Percentiles rank a stretch among this genome's conserved stretches.
phyloP scores from a whole-genome alignment of 2,888 invertebrate genomes.

The Reticulitermes lucifugus region DNA sequence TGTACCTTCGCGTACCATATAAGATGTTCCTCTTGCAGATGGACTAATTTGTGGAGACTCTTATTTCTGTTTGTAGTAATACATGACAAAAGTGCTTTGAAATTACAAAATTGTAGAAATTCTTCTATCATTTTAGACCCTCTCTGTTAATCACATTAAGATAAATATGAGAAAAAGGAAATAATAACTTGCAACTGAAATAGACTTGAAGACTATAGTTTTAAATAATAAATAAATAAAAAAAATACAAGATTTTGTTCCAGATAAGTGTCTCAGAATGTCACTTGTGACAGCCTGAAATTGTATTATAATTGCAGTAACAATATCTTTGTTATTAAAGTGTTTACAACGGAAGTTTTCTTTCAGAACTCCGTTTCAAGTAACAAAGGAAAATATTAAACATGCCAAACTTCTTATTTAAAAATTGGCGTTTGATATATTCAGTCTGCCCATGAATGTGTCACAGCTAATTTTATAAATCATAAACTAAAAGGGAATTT shows the following conservation, averaged over 20 bases:
- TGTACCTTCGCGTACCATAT: neutral
- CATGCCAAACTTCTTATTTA: neutral
- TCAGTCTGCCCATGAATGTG: neutral
- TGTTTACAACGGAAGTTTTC: neutral
- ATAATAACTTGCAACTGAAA: neutral
- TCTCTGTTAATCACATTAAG: neutral
- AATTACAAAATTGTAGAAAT: slow-evolving; percentile 20
- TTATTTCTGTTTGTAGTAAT: neutral
- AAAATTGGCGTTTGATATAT: neutral
- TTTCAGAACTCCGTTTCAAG: neutral
- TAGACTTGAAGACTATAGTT: neutral
- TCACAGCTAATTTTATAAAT: neutral
- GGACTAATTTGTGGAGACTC: slow-evolving; percentile 8
- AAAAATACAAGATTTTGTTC: neutral
- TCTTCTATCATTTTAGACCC: slow-evolving; percentile 25
- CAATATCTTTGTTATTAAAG: neutral
- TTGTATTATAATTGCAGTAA: neutral
- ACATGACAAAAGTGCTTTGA: neutral
- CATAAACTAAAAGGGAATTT: neutral
- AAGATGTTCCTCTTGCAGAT: slow-evolving; percentile 26
- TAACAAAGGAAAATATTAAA: neutral
- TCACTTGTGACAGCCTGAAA: too few species aligned
- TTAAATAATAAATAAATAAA: neutral
- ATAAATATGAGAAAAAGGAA: neutral
- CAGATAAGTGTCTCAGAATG: neutral